phyloP scores from a whole-genome alignment of 2,888 invertebrate species.

The Thymelicus sylvestris region DNA sequence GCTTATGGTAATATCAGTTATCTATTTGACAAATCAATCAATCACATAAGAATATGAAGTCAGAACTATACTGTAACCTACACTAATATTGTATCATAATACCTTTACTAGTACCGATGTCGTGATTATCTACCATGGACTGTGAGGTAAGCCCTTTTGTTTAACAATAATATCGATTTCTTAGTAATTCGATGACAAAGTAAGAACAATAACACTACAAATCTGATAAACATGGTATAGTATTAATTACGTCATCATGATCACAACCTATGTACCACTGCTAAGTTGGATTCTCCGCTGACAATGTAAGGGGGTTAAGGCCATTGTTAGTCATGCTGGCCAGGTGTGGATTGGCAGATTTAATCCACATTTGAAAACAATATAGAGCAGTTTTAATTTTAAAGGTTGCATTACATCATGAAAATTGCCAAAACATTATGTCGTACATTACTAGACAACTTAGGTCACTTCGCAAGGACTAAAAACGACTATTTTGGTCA shows the following conservation, averaged over 20 bases:
- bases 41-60: slow-evolving; percentile 22
- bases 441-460: too few species aligned
- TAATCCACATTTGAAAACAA: not conserved
- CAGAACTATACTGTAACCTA: slow-evolving; percentile 10
- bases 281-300: too few species aligned
- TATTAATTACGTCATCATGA: not conserved
- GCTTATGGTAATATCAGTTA: slow-evolving; percentile 6
- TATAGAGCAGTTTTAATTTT: too few species aligned
- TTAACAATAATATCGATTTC: slow-evolving; percentile 7
- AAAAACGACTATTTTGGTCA: too few species aligned
- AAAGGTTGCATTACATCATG: too few species aligned
- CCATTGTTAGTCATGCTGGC: not conserved
- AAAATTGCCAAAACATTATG: too few species aligned
- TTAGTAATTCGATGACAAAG: slow-evolving; percentile 8
- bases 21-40: slow-evolving; percentile 16
- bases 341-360: not conserved
- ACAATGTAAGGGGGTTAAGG: not conserved
- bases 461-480: too few species aligned
- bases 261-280: not conserved
- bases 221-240: not conserved
- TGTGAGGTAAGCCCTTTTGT: slow-evolving; percentile 27
- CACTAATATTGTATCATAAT: slow-evolving; percentile 12
- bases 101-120: slow-evolving; percentile 16
- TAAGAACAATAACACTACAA: not conserved
- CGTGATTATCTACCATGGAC: slow-evolving; percentile 9